phyloP scores from a whole-genome alignment of 2,888 invertebrate species.

The Megamerina dolium region DNA sequence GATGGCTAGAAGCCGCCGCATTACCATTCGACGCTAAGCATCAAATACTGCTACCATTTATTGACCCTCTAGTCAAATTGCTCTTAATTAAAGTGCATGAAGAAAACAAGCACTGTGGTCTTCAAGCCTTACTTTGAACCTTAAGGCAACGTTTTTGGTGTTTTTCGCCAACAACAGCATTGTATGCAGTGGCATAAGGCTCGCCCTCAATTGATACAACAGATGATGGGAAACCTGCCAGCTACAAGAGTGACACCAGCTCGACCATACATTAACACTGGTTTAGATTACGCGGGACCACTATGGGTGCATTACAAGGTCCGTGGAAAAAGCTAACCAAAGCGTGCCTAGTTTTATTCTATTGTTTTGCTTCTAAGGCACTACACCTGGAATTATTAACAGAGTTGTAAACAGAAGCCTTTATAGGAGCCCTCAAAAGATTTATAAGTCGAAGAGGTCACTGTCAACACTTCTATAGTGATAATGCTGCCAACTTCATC shows the following conservation, averaged over 20 bases:
- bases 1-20: background rate
- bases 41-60: background rate
- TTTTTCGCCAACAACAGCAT: background rate
- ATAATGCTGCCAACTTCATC: background rate
- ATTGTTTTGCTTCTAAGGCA: background rate
- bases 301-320: conserved; percentile 11
- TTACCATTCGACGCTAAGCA: background rate
- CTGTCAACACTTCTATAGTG: background rate
- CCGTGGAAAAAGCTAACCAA: background rate
- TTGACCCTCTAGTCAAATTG: background rate
- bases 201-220: background rate
- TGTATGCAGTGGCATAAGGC: background rate
- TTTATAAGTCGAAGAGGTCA: background rate
- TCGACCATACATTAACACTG: conserved; percentile 12
- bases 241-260: conserved; percentile 10
- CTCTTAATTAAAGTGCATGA: background rate
- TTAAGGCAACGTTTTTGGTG: background rate
- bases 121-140: background rate
- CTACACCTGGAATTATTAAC: background rate
- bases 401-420: background rate
- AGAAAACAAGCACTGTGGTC: background rate
- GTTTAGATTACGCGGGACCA: conserved; percentile 18
- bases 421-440: background rate
- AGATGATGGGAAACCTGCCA: conserved; percentile 8
- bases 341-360: background rate